These are phyloP conservation scores for Herpailurus yagouaroundi DNA, from an alignment of 2,113 vertebrate genomes.

Conservation along the genomic window DNA sequence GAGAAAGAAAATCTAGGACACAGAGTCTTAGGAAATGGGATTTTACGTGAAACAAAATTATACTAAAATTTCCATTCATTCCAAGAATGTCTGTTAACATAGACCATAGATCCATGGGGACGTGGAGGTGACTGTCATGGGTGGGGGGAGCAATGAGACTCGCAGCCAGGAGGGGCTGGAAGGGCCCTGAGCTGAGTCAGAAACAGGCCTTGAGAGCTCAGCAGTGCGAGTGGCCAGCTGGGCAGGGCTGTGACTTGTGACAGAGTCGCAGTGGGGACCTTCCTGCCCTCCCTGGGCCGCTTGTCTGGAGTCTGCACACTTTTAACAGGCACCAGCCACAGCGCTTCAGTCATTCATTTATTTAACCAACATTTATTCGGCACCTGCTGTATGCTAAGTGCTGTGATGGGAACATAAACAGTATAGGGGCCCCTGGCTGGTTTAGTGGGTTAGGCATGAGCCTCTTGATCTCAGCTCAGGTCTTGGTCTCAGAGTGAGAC, in stretches of 20 bases:
- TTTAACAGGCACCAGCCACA: not conserved
- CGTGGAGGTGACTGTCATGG: not conserved
- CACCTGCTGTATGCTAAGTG: not conserved
- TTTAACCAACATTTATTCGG: not conserved
- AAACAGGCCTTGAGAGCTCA: not conserved
- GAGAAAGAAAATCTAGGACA: not conserved
- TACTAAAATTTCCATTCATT: not conserved
- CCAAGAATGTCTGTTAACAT: not conserved
- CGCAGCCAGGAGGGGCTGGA: not conserved
- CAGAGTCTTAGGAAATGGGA: not conserved
- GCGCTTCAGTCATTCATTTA: not conserved
- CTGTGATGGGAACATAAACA: not conserved
- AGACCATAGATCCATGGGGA: not conserved
- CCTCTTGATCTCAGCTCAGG: too few species aligned
- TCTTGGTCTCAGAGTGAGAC: too few species aligned
- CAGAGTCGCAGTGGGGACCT: rapidly evolving
- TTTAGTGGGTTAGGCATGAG: too few species aligned
- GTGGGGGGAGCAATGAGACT: not conserved
- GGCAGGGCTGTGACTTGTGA: not conserved
- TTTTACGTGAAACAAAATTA: not conserved
- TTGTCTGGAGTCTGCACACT: rapidly evolving
- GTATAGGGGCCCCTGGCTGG: too few species aligned
- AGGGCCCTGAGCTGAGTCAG: rapidly evolving
- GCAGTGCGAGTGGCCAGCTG: rapidly evolving
- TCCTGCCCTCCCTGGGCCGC: rapidly evolving